These are phyloP conservation scores for Achlya flavicornis DNA, from an alignment of 2,888 invertebrate genomes.

Conservation along the genomic window DNA sequence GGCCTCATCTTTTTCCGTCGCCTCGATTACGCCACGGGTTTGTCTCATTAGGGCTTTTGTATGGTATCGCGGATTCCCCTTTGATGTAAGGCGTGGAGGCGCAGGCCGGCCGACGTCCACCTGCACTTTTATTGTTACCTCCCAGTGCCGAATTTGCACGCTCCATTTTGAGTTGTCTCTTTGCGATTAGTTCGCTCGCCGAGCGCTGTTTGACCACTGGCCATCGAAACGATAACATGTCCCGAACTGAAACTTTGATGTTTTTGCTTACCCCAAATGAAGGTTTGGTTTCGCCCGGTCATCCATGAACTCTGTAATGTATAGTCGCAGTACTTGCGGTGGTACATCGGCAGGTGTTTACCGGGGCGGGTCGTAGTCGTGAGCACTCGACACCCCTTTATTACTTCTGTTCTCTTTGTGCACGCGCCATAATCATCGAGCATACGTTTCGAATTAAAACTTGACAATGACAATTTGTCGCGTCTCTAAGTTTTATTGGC, in stretches of 20 bases:
- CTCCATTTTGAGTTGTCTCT: conserved; percentile 77
- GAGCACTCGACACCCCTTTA: conserved; percentile 78
- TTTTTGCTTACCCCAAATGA: conserved; percentile 14
- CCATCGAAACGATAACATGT: conserved; percentile 51
- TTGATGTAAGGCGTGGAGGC: conserved; percentile 72
- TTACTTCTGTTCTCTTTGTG: conserved; percentile 77
- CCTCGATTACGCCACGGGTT: conserved; percentile 84
- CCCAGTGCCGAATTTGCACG: conserved; percentile 77
- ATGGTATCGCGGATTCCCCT: conserved; percentile 79
- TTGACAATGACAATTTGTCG: conserved; percentile 62
- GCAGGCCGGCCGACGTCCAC: conserved; percentile 70
- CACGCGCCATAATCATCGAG: conserved; percentile 65
- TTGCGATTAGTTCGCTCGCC: conserved; percentile 70
- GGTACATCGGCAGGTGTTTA: neutral
- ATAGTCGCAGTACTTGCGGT: conserved; percentile 18
- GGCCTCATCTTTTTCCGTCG: conserved; percentile 83
- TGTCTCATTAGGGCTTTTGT: conserved; percentile 84
- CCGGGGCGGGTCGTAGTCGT: conserved; percentile 42
- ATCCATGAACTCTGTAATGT: conserved; percentile 24
- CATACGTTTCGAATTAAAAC: conserved; percentile 75
- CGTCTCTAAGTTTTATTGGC: conserved; percentile 57
- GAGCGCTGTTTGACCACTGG: conserved; percentile 56
- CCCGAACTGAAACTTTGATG: conserved; percentile 14
- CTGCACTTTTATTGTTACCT: conserved; percentile 82
- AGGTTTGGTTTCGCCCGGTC: conserved; percentile 20